These are phyloP conservation scores for Amphiduros pacificus DNA, from an alignment of 2,888 invertebrate genomes.

Conservation along the genomic window DNA sequence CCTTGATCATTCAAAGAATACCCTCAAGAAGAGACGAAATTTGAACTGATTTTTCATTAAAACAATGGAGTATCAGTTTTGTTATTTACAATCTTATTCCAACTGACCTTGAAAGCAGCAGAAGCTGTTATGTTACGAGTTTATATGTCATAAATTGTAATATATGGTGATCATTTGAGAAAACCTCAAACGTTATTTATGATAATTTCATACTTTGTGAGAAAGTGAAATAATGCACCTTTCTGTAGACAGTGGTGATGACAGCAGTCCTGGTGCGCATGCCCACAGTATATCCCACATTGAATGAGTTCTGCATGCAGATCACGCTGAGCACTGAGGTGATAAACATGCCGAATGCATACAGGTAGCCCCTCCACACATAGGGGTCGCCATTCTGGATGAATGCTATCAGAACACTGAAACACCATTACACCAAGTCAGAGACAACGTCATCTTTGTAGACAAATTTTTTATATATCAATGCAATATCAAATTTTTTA, in stretches of 20 bases:
- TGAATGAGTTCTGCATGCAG: slow-evolving; percentile 26
- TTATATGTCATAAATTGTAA: background rate
- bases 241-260: slow-evolving; percentile 30
- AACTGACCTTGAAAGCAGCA: too few species aligned
- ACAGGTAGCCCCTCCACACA: slow-evolving; percentile 31
- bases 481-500: background rate
- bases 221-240: slow-evolving; percentile 14
- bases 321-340: slow-evolving; percentile 17
- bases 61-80: too few species aligned
- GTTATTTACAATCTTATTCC: too few species aligned
- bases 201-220: background rate
- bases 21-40: too few species aligned
- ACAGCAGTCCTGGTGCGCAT: slow-evolving; percentile 27
- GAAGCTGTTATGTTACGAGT: too few species aligned
- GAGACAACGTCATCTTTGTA: background rate
- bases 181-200: background rate
- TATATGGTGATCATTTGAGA: background rate
- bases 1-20: too few species aligned
- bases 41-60: too few species aligned
- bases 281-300: slow-evolving; percentile 25
- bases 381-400: slow-evolving; percentile 20
- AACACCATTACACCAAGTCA: background rate
- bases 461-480: background rate
- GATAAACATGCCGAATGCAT: slow-evolving; percentile 24
- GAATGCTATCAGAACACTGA: slow-evolving; percentile 25